A percentile compares a stretch with the other conserved stretches of the same genome.
phyloP scores from a whole-genome alignment of 2,113 vertebrate species.

The Varanus komodoensis region DNA sequence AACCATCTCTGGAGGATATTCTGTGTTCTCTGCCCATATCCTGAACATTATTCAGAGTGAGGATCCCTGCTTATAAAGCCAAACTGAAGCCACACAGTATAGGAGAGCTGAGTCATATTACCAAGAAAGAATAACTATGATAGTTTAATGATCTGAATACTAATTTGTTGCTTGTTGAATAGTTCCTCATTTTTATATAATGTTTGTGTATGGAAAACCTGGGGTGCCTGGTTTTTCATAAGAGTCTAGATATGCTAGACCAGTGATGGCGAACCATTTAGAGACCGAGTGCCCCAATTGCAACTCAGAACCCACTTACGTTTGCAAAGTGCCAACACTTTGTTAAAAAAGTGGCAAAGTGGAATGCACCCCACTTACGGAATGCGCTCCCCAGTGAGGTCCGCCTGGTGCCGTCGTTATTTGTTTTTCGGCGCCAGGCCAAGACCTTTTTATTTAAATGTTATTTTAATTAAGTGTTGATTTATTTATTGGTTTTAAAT shows the following conservation, averaged over 20 bases:
- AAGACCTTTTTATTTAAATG: no score
- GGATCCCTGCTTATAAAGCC: neutral
- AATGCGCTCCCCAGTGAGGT: no score
- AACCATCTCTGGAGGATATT: neutral
- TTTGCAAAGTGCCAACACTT: no score
- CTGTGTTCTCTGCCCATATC: neutral
- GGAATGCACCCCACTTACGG: no score
- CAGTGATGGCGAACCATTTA: no score
- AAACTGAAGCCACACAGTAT: neutral
- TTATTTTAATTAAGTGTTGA: no score
- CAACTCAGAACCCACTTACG: no score
- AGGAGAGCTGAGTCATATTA: neutral
- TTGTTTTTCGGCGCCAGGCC: no score
- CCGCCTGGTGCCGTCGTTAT: no score
- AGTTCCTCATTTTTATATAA: conserved; percentile 16
- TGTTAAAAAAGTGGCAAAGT: no score
- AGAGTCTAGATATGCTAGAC: neutral
- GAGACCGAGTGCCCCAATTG: no score
- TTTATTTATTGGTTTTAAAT: no score
- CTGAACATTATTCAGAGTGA: rapidly evolving
- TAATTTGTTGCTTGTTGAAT: neutral
- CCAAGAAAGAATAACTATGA: neutral
- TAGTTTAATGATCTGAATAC: neutral
- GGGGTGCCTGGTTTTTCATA: neutral
- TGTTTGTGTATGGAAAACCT: neutral